Conservation (phyloP, 30 jellyfish, hydroid and myxozoan genomes). For the Clytia hemisphaerica region DNA sequence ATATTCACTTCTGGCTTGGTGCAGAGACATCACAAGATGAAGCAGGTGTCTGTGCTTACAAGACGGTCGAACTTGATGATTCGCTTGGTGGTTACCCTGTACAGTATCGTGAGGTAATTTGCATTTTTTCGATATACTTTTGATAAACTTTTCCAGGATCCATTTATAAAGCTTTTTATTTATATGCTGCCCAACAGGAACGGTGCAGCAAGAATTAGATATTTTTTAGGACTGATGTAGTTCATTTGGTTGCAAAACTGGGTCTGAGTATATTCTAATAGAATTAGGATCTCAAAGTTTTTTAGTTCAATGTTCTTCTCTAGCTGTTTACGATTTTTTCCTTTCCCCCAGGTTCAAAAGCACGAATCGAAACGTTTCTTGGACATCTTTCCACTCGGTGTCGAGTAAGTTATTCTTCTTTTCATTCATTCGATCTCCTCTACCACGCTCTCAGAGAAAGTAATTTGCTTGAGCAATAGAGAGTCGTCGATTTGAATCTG, state of each 20-base stretch:
- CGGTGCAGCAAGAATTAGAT: too few species aligned
- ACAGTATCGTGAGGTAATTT: constrained; percentile 75
- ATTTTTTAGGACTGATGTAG: too few species aligned
- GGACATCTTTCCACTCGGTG: constrained; percentile 72
- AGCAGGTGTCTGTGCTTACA: constrained; percentile 91
- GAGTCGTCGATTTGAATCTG: too few species aligned
- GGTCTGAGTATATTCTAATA: too few species aligned
- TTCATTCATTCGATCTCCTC: not conserved
- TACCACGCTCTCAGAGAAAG: not conserved
- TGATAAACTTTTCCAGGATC: too few species aligned
- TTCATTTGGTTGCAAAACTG: too few species aligned
- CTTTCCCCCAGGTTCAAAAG: constrained; percentile 40
- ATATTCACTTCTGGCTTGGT: constrained; percentile 93
- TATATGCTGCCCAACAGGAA: too few species aligned
- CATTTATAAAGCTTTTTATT: too few species aligned
- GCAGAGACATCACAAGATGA: constrained; percentile 89
- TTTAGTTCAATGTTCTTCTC: not conserved
- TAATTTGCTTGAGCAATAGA: too few species aligned
- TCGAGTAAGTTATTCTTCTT: constrained; percentile 49
- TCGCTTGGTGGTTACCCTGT: constrained; percentile 90
- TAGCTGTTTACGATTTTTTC: not conserved
- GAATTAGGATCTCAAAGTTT: not conserved
- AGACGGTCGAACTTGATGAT: constrained; percentile 91
- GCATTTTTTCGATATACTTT: too few species aligned
- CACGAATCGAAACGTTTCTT: constrained; percentile 81